Percentiles rank a stretch among this genome's conserved stretches.
Conservation (phyloP, 2,888 invertebrate genomes). For the Drosophila antonietae region DNA sequence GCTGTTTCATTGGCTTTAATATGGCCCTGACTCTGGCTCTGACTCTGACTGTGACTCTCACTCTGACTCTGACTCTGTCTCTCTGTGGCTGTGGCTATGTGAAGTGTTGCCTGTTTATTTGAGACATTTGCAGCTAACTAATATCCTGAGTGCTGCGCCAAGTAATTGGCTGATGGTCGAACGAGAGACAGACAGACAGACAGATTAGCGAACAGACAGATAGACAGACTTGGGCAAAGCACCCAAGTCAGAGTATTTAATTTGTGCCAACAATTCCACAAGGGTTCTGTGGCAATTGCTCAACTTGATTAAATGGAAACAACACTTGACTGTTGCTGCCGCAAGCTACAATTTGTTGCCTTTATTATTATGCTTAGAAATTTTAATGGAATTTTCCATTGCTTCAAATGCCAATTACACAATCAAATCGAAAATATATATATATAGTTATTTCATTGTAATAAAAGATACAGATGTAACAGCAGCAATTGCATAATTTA, state of each 20-base stretch:
- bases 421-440: not conserved
- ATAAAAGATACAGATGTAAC: not conserved
- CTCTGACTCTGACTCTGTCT: slow-evolving; percentile 12
- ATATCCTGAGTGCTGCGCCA: slow-evolving; percentile 61
- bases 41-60: slow-evolving; percentile 11
- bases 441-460: not conserved
- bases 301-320: slow-evolving; percentile 56
- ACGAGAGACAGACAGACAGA: not conserved
- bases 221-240: slow-evolving; percentile 9
- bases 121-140: slow-evolving; percentile 60
- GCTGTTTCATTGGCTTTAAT: slow-evolving; percentile 70
- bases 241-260: slow-evolving; percentile 31
- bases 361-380: not conserved
- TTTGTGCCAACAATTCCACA: slow-evolving; percentile 28
- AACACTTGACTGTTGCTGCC: slow-evolving; percentile 32
- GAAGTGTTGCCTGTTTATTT: slow-evolving; percentile 60
- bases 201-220: slow-evolving; percentile 5
- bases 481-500: not conserved
- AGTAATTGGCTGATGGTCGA: slow-evolving; percentile 52
- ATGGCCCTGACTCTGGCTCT: slow-evolving; percentile 28
- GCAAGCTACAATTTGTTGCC: slow-evolving; percentile 12
- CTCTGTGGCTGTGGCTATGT: slow-evolving; percentile 14
- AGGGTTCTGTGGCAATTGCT: slow-evolving; percentile 36
- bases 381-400: slow-evolving; percentile 4
- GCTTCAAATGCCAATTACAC: not conserved